phyloP scores from a whole-genome alignment of 2,888 invertebrate genomes.

The Xestia sexstrigata region DNA sequence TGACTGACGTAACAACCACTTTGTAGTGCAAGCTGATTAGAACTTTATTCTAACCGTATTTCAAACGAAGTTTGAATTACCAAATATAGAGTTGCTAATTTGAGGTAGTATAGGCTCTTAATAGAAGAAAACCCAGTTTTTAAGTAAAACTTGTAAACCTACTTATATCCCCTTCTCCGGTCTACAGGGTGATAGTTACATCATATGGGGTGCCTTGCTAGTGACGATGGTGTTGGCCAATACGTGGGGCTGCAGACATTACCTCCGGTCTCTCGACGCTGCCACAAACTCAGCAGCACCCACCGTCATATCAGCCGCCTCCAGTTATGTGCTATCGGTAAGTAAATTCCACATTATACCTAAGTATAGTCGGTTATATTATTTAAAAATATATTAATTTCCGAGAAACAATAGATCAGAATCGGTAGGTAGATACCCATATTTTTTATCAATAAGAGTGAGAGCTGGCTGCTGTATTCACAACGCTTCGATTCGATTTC shows the following conservation, averaged over 20 bases:
- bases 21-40: too few species aligned
- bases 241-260: conserved; percentile 91
- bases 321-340: conserved; percentile 92
- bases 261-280: conserved; percentile 91
- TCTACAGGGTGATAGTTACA: conserved; percentile 81
- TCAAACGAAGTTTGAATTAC: too few species aligned
- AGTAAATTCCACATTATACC: conserved; percentile 70
- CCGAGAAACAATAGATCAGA: neutral
- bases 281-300: conserved; percentile 91
- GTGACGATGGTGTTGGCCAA: conserved; percentile 91
- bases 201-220: conserved; percentile 78
- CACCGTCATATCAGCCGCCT: conserved; percentile 92
- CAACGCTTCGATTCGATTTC: too few species aligned
- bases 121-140: neutral
- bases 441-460: neutral
- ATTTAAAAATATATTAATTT: neutral
- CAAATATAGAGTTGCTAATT: too few species aligned
- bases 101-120: too few species aligned
- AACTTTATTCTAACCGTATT: too few species aligned
- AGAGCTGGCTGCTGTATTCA: neutral
- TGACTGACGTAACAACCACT: too few species aligned
- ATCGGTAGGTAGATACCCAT: neutral
- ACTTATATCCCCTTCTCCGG: conserved; percentile 10
- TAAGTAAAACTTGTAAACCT: too few species aligned
- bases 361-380: neutral